Evolutionary conservation across 2,797 vertebrate genomes (phyloP), one percentile per base, ranked within the genome.

Genomic region (Ceryle rudis): DNA sequence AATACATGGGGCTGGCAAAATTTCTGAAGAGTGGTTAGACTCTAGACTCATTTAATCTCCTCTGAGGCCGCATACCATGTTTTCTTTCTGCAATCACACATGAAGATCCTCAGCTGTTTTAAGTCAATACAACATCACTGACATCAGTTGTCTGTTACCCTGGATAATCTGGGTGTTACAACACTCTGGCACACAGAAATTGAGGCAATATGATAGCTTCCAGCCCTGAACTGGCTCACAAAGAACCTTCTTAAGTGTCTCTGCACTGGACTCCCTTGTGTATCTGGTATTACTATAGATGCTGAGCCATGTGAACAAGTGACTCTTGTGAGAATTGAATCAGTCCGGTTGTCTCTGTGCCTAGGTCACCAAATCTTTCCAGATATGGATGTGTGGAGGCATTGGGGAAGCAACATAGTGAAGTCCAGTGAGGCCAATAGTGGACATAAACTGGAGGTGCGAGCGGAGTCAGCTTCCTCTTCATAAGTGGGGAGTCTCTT

Each of bases 11-110:
- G 5, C 26, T 94, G 93, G 47, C 78, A 91, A 82, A 66, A 61
- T 42, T 87, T 92, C 74, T 46, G 5, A 91, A 89, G 10, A 51
- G 67, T 85, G 60, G 78, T 93, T 86, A 85, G 58, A 78, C 46
- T 86, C 70, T 89, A 72, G 46, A 94, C 80, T 75, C 5, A 86
- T 86, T 92, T 90, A 81, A 90, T 73, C 42, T 85, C 60, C 58
- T 92, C 71, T 77, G 81, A 85, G 96, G 71, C 31, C 71, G 87
- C 28, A 73, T 77, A 88, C 69, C 54, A 33, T 79, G 18, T 88
- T 92, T 96, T 86, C 65, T 78, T 81, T 81, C n/a, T 81, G 29
- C 58, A 84, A 16, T 54, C 13, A 6, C 54, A 86, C 62, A 86
- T 19, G 46, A 72, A 81, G 62, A 52, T 74, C 72, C 16, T 69